A percentile compares a stretch with the other conserved stretches of the same genome.
phyloP scores from a whole-genome alignment of 2,888 invertebrate genomes.

The Pandemis heparana region DNA sequence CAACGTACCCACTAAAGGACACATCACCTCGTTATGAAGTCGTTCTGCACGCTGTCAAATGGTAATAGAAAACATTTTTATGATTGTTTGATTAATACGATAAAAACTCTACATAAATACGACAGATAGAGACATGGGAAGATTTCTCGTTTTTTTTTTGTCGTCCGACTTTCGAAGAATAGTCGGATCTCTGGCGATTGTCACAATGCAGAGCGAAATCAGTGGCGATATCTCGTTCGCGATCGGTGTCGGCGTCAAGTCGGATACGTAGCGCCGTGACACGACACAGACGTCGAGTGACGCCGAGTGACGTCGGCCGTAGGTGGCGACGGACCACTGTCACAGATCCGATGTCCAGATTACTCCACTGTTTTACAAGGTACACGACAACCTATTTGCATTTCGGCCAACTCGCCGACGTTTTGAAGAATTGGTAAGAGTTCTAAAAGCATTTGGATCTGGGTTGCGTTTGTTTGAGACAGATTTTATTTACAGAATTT shows the following conservation, averaged over 20 bases:
- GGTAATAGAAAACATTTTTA: conserved; percentile 46
- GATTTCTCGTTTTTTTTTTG: conserved; percentile 9
- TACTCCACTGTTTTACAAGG: conserved; percentile 66
- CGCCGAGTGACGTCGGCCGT: conserved; percentile 48
- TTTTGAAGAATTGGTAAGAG: conserved; percentile 21
- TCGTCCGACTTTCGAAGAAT: conserved; percentile 53
- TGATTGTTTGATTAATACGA: conserved; percentile 46
- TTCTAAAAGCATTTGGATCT: conserved; percentile 21
- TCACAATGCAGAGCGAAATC: conserved; percentile 65
- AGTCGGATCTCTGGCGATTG: conserved; percentile 58
- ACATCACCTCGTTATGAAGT: conserved; percentile 62
- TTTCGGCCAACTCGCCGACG: conserved; percentile 60
- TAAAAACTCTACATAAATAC: conserved; percentile 35
- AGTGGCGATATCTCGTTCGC: conserved; percentile 71
- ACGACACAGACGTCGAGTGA: conserved; percentile 53
- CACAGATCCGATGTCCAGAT: conserved; percentile 66
- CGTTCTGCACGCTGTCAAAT: conserved; percentile 50
- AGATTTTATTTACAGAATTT: background rate
- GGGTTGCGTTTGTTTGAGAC: conserved; percentile 3
- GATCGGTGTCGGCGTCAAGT: conserved; percentile 65
- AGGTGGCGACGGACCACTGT: conserved; percentile 53
- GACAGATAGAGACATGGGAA: conserved; percentile 34
- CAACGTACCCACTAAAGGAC: conserved; percentile 66
- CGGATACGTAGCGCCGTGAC: conserved; percentile 53
- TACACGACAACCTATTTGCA: conserved; percentile 72